phyloP scores from a whole-genome alignment of 2,888 invertebrate species.

The Mythimna ferrago region DNA sequence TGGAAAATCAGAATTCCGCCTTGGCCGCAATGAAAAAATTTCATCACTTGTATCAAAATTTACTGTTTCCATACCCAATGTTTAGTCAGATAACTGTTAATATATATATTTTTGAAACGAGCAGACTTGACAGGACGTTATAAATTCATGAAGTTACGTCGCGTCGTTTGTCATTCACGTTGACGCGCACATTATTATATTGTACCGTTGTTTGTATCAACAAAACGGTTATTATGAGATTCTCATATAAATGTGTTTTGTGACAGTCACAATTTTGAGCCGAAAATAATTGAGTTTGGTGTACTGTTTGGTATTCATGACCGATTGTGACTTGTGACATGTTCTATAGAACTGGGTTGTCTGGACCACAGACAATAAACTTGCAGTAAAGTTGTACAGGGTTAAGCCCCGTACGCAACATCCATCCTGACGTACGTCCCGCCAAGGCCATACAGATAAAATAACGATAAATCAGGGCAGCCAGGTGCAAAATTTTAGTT shows the following conservation, averaged over 20 bases:
- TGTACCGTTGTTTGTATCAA: conserved; percentile 26
- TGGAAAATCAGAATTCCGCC: too few species aligned
- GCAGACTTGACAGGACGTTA: conserved; percentile 17
- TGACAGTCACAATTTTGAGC: conserved; percentile 2
- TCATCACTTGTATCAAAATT: too few species aligned
- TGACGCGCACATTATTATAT: conserved; percentile 39
- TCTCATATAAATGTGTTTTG: conserved; percentile 18
- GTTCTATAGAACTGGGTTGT: background rate
- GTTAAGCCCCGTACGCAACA: too few species aligned
- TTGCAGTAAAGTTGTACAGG: background rate
- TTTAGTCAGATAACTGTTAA: too few species aligned
- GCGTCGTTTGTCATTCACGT: conserved; percentile 41
- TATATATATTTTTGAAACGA: conserved; percentile 15
- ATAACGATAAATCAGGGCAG: too few species aligned
- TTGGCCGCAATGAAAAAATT: too few species aligned
- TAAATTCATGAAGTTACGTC: conserved; percentile 43
- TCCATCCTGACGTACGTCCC: too few species aligned
- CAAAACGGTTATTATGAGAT: conserved; percentile 8
- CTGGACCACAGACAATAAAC: background rate
- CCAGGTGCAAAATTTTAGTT: too few species aligned
- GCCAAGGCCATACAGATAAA: too few species aligned
- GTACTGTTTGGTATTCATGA: conserved; percentile 4
- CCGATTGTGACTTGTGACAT: too few species aligned
- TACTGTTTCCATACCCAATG: too few species aligned
- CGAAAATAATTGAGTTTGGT: background rate